Evolutionary conservation across 2,888 invertebrate genomes (phyloP).

Genomic region (Monochamus alternatus): DNA sequence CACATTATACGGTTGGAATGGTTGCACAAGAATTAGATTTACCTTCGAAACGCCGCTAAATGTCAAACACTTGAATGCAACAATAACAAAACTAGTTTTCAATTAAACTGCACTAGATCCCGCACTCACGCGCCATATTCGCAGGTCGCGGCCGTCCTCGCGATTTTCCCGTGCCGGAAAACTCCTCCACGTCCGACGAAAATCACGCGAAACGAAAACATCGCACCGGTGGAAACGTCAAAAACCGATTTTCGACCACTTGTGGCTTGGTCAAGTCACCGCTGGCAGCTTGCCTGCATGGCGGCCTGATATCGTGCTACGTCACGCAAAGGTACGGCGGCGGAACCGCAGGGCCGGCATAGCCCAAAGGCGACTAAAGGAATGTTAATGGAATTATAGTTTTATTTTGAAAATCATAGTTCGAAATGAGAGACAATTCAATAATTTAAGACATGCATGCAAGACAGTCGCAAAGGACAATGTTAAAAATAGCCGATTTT

Average conservation of each 20-base stretch:
- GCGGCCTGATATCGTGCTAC: conserved; percentile 59
- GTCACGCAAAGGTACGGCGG: conserved; percentile 51
- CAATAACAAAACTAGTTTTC: conserved; percentile 39
- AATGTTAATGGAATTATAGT: conserved; percentile 3
- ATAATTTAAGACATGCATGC: too few species aligned
- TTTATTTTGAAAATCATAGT: too few species aligned
- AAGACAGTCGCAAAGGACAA: too few species aligned
- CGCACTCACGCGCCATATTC: conserved; percentile 13
- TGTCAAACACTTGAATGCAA: conserved; percentile 18
- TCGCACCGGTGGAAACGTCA: conserved; percentile 53
- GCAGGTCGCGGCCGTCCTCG: background rate
- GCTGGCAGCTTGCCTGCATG: conserved; percentile 59
- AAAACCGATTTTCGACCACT: conserved; percentile 62
- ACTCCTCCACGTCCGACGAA: background rate
- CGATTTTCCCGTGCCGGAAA: conserved; percentile 9
- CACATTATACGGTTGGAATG: background rate
- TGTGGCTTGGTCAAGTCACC: conserved; percentile 60
- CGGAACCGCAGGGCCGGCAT: conserved; percentile 33
- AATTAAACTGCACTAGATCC: conserved; percentile 27
- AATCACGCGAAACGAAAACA: conserved; percentile 50
- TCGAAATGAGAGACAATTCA: too few species aligned
- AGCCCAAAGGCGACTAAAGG: conserved; percentile 18
- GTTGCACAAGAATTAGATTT: conserved; percentile 3
- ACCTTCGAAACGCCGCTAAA: conserved; percentile 32
- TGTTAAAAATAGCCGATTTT: too few species aligned